Evolutionary conservation across 2,888 invertebrate species (phyloP).

Genomic region (Melitaea athalia): DNA sequence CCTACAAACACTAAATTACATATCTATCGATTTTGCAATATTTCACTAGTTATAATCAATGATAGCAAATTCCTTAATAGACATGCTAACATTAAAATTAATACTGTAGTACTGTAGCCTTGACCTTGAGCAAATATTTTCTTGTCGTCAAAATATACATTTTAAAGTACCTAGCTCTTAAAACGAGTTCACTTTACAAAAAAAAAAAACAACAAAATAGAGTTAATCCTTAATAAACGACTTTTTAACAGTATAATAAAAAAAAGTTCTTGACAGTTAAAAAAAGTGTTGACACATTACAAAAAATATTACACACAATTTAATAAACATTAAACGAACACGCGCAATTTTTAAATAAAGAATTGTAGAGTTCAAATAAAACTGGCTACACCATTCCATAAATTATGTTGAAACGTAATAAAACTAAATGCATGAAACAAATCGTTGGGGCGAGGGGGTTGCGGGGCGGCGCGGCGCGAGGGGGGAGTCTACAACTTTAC

Average conservation of each 20-base stretch:
- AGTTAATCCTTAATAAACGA: background rate
- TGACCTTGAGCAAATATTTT: no score
- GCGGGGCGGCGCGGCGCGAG: constrained; percentile 45
- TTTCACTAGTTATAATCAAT: no score
- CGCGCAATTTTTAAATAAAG: constrained; percentile 19
- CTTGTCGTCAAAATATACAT: no score
- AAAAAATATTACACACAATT: constrained; percentile 18
- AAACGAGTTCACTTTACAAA: background rate
- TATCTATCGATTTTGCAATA: no score
- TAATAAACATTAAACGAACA: constrained; percentile 28
- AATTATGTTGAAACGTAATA: constrained; percentile 74
- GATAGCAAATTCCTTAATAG: no score
- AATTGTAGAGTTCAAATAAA: constrained; percentile 34
- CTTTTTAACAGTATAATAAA: constrained; percentile 6
- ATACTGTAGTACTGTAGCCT: no score
- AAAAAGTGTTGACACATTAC: constrained; percentile 1
- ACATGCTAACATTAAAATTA: no score
- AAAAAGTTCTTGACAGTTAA: background rate
- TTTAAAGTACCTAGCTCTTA: background rate
- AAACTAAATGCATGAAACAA: constrained; percentile 78
- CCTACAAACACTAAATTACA: no score
- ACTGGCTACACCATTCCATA: constrained; percentile 51
- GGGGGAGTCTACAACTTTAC: constrained; percentile 74
- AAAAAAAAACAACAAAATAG: background rate
- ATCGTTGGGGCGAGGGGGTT: constrained; percentile 58